These are phyloP conservation scores for Felis chaus DNA, from an alignment of 2,113 vertebrate species.

Conservation along the genomic window DNA sequence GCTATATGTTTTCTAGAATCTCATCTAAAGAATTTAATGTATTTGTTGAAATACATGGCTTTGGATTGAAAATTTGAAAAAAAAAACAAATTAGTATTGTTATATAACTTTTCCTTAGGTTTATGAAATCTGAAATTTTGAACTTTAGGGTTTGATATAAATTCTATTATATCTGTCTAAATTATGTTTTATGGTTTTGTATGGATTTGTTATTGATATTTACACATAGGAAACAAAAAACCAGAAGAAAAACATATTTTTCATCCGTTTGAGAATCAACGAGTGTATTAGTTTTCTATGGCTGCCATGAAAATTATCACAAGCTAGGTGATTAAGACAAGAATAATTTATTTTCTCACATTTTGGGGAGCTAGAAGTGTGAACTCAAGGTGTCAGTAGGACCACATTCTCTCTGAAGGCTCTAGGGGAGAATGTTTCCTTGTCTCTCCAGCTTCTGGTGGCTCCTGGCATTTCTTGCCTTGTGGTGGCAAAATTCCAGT, in stretches of 20 bases:
- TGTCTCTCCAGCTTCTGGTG: not conserved
- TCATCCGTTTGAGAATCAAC: not conserved
- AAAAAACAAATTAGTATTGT: not conserved
- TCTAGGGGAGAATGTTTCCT: not conserved
- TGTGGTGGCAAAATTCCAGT: not conserved
- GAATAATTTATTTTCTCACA: not conserved
- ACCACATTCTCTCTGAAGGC: not conserved
- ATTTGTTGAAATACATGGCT: not conserved
- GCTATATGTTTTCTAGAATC: not conserved
- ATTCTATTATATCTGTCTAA: not conserved
- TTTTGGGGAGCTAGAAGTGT: not conserved
- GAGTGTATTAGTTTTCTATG: not conserved
- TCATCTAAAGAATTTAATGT: constrained; percentile 26
- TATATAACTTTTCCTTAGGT: not conserved
- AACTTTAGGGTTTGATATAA: not conserved
- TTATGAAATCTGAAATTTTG: constrained; percentile 23
- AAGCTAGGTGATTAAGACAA: not conserved
- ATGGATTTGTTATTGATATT: not conserved
- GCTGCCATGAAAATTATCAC: not conserved
- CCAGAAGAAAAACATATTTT: not conserved
- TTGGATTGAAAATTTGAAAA: not conserved
- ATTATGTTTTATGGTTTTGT: constrained; percentile 9
- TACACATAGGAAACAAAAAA: not conserved
- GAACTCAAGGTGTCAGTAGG: not conserved
- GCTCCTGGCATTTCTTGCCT: not conserved